These are phyloP conservation scores for human (Homo sapiens) DNA, from an alignment of 2,113 vertebrate genomes.

Conservation along the genomic window DNA sequence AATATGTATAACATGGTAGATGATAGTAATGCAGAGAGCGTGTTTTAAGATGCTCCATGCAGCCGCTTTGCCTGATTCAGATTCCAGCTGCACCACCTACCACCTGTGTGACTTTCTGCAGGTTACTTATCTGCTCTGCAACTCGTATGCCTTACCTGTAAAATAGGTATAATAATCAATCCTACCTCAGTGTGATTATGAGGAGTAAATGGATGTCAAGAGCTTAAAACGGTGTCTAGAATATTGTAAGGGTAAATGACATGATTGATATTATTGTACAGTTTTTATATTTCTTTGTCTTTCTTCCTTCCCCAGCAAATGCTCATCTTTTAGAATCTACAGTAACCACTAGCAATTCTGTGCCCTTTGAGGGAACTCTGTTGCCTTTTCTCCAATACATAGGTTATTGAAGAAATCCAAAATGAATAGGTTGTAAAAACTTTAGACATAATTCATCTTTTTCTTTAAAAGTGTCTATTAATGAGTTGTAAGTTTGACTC, in stretches of 20 bases:
- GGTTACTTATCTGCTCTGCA: neutral
- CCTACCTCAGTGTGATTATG: neutral
- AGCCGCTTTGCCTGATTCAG: neutral
- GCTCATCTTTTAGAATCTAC: neutral
- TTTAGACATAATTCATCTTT: neutral
- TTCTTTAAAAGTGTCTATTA: constrained; percentile 1
- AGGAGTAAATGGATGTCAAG: neutral
- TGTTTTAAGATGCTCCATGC: neutral
- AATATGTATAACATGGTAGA: rapidly evolving
- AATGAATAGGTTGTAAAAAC: constrained; percentile 17
- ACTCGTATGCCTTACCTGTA: neutral
- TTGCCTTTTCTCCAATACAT: neutral
- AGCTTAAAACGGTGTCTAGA: neutral
- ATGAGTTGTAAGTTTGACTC: neutral
- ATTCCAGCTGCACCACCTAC: neutral
- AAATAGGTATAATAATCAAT: neutral
- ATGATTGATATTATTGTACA: neutral
- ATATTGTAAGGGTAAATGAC: neutral
- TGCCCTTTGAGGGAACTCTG: neutral
- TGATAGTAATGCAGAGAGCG: rapidly evolving
- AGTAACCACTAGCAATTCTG: neutral
- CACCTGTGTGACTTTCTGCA: neutral
- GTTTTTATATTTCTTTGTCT: neutral
- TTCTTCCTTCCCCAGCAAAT: neutral
- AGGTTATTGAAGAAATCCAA: neutral